Conservation (phyloP, 2,888 invertebrate species). For the Eudasyphora cyanicolor region DNA sequence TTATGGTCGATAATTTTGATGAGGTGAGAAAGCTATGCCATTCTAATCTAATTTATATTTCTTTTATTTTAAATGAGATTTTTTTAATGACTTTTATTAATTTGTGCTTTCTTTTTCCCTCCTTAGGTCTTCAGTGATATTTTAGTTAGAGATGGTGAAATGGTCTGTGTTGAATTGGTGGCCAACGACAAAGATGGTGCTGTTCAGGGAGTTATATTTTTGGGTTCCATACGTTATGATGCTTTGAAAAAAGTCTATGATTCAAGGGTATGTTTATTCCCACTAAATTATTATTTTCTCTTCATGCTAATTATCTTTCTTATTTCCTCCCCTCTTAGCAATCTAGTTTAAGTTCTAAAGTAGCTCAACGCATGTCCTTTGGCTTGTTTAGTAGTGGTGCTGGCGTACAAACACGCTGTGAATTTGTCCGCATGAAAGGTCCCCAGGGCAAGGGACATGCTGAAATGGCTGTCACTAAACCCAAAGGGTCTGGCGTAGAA, state of each 20-base stretch:
- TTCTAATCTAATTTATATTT: not conserved
- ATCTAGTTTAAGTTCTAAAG: slow-evolving; percentile 95
- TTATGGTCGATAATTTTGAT: slow-evolving; percentile 99
- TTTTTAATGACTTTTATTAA: not conserved
- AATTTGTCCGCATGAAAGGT: slow-evolving; percentile 99
- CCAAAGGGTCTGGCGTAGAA: slow-evolving; percentile 94
- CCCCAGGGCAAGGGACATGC: slow-evolving; percentile 98
- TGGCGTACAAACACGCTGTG: slow-evolving; percentile 90
- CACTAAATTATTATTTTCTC: not conserved
- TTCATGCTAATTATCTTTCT: slow-evolving; percentile 1
- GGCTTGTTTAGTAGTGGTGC: slow-evolving; percentile 90
- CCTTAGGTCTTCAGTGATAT: slow-evolving; percentile 97
- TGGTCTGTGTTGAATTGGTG: slow-evolving; percentile 98
- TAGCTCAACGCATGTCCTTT: slow-evolving; percentile 97
- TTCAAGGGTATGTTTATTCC: slow-evolving; percentile 85
- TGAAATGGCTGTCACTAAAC: slow-evolving; percentile 98
- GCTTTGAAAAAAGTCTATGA: slow-evolving; percentile 98
- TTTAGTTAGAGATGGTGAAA: slow-evolving; percentile 97
- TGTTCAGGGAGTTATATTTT: slow-evolving; percentile 96
- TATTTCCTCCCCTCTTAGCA: slow-evolving; percentile 80
- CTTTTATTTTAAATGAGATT: too few species aligned
- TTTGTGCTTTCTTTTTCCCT: slow-evolving; percentile 22
- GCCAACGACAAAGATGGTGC: slow-evolving; percentile 93
- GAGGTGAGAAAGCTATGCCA: slow-evolving; percentile 84
- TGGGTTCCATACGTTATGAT: slow-evolving; percentile 98